phyloP scores from a whole-genome alignment of 1,140 invertebrate species.

The Drosophila ohnishii region DNA sequence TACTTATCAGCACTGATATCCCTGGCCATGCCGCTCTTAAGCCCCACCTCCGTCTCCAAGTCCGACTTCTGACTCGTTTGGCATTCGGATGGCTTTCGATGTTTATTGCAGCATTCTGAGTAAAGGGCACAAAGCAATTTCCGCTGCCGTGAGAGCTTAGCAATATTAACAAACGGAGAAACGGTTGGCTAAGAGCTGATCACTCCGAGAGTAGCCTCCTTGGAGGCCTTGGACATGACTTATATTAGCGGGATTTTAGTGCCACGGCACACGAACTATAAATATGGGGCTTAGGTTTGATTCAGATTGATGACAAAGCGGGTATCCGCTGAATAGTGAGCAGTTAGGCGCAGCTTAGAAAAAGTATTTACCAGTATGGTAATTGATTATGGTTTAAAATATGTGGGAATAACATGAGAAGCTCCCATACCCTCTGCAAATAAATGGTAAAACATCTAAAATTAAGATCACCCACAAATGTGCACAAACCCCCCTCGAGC shows the following conservation, averaged over 20 bases:
- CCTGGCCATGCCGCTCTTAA: neutral
- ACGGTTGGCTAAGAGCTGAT: slow-evolving; percentile 9
- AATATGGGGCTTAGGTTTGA: slow-evolving; percentile 53
- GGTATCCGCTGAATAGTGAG: slow-evolving; percentile 4
- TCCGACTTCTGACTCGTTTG: slow-evolving; percentile 49
- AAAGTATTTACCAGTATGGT: neutral
- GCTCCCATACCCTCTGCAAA: neutral
- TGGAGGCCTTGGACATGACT: slow-evolving; percentile 23
- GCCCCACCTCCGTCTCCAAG: slow-evolving; percentile 5
- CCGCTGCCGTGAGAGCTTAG: slow-evolving; percentile 78
- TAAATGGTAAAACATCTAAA: slow-evolving; percentile 9
- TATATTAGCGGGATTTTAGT: slow-evolving; percentile 61
- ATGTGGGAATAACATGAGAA: neutral
- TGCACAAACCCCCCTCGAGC: neutral
- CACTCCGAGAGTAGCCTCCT: neutral
- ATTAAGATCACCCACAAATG: slow-evolving; percentile 11
- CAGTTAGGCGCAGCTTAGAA: neutral
- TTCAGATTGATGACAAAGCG: slow-evolving; percentile 29
- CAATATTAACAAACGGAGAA: slow-evolving; percentile 65
- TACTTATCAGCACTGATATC: neutral
- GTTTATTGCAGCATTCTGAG: slow-evolving; percentile 78
- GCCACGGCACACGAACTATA: slow-evolving; percentile 46
- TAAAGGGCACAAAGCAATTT: slow-evolving; percentile 80
- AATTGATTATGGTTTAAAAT: neutral
- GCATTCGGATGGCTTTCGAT: slow-evolving; percentile 78